phyloP scores from a whole-genome alignment of 2,888 invertebrate species.

The Abscondita cerata region DNA sequence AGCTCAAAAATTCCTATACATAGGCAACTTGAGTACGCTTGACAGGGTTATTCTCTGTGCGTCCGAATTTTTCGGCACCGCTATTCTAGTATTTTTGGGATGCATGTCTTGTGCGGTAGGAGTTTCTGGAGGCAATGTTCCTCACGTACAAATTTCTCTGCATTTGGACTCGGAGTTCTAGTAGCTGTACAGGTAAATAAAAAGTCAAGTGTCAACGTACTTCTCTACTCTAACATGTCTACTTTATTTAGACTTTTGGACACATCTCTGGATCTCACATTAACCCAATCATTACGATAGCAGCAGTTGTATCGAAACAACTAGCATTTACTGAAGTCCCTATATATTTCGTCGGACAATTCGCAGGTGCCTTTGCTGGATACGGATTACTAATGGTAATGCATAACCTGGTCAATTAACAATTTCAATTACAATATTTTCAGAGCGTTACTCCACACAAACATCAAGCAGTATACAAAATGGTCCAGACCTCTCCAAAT shows the following conservation, averaged over 20 bases:
- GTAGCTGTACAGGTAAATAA: constrained; percentile 69
- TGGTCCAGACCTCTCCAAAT: background rate
- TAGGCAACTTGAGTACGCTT: constrained; percentile 49
- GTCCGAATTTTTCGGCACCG: constrained; percentile 75
- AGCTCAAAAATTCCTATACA: constrained; percentile 49
- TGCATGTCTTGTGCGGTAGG: constrained; percentile 71
- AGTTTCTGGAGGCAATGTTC: constrained; percentile 49
- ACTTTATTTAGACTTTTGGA: constrained; percentile 69
- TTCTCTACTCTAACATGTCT: too few species aligned
- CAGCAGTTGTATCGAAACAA: constrained; percentile 68
- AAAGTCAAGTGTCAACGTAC: background rate
- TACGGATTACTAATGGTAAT: constrained; percentile 70
- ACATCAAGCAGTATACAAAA: constrained; percentile 3
- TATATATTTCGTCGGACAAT: constrained; percentile 70
- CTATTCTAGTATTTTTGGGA: constrained; percentile 72
- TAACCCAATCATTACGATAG: constrained; percentile 79
- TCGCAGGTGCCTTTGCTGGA: constrained; percentile 71
- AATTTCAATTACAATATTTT: background rate
- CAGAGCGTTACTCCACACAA: constrained; percentile 47
- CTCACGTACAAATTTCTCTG: constrained; percentile 64
- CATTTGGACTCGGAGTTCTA: constrained; percentile 76
- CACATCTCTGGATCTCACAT: constrained; percentile 80
- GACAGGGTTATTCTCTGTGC: constrained; percentile 53
- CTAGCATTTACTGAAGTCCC: constrained; percentile 63
- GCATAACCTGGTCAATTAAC: background rate